Percentiles rank a stretch among this genome's conserved stretches.
phyloP scores from a whole-genome alignment of 1,140 invertebrate genomes.

The Arctopsyche grandis region DNA sequence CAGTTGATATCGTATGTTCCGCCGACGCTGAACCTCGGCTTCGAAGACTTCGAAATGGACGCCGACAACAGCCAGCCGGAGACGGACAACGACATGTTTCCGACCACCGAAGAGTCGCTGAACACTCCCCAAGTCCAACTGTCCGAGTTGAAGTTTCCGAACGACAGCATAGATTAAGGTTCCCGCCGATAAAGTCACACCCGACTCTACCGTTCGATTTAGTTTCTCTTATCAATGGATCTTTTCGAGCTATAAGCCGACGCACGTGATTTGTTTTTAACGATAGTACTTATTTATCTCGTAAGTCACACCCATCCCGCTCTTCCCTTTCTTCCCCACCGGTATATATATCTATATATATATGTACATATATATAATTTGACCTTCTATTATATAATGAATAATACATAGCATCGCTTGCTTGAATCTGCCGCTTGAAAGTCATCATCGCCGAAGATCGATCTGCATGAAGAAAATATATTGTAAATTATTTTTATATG shows the following conservation, averaged over 20 bases:
- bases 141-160: conserved; percentile 55
- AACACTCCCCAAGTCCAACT: conserved; percentile 62
- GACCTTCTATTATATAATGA: no score
- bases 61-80: conserved; percentile 31
- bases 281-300: no score
- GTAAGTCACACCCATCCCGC: no score
- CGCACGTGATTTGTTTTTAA: no score
- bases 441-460: no score
- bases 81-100: conserved; percentile 37
- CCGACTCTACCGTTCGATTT: background rate
- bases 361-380: no score
- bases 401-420: no score
- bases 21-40: conserved; percentile 64
- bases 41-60: conserved; percentile 64
- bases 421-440: no score
- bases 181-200: background rate
- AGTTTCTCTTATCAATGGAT: background rate
- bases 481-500: no score
- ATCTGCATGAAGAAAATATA: no score
- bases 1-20: conserved; percentile 65
- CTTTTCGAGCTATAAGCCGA: background rate
- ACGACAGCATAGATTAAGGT: conserved; percentile 26
- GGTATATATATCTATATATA: no score
- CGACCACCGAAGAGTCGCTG: conserved; percentile 55
- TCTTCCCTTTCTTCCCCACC: no score